These are phyloP conservation scores for Neotragus pygmaeus DNA, from an alignment of 2,113 vertebrate species.

Conservation along the genomic window DNA sequence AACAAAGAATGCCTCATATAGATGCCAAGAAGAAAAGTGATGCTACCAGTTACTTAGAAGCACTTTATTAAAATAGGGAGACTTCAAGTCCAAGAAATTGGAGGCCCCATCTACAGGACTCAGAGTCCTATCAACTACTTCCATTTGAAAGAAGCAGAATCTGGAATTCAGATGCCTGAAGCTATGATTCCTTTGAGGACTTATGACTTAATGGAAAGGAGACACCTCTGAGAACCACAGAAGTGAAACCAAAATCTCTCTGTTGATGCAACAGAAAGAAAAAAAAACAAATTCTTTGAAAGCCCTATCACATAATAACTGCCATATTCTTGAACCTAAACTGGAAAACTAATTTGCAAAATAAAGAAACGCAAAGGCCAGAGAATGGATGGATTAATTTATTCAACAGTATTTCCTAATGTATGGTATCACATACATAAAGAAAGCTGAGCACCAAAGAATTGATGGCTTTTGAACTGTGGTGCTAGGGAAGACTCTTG, in stretches of 20 bases:
- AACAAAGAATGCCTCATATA: constrained; percentile 23
- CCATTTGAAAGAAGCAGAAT: not conserved
- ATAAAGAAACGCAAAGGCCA: constrained; percentile 12
- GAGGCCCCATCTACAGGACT: not conserved
- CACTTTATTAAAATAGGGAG: constrained; percentile 19
- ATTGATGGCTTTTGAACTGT: not conserved
- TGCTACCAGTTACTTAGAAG: constrained; percentile 28
- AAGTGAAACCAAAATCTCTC: not conserved
- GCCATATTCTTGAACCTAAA: not conserved
- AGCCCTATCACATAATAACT: not conserved
- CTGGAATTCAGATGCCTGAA: not conserved
- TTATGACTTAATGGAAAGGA: not conserved
- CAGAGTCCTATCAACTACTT: not conserved
- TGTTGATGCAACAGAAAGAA: not conserved
- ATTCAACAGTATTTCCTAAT: not conserved
- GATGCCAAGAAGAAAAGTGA: constrained; percentile 49
- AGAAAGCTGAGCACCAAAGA: not conserved
- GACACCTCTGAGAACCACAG: not conserved
- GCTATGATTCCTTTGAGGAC: not conserved
- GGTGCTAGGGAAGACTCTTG: not conserved
- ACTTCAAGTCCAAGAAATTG: not conserved
- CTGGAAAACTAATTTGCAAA: constrained; percentile 8
- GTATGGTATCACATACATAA: not conserved
- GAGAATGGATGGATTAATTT: not conserved
- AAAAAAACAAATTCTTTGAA: not conserved